These are phyloP conservation scores for Hanleya hanleyi DNA, from an alignment of 2,888 invertebrate species.

Conservation along the genomic window DNA sequence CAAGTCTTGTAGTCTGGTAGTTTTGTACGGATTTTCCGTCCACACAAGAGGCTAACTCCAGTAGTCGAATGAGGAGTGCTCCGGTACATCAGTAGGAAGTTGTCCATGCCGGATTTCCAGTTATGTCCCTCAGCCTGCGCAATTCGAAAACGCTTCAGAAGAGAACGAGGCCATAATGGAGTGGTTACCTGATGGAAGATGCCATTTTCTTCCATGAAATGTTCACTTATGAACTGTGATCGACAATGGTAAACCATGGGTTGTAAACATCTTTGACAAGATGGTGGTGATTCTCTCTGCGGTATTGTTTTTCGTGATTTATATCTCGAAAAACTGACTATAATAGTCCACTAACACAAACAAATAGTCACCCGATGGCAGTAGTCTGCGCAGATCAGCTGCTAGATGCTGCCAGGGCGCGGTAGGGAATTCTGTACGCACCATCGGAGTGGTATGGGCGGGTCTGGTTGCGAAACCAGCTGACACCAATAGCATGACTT, in stretches of 20 bases:
- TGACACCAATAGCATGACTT: slow-evolving; percentile 11
- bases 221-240: slow-evolving; percentile 19
- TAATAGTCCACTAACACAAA: slow-evolving; percentile 31
- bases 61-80: slow-evolving; percentile 31
- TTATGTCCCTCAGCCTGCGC: slow-evolving; percentile 22
- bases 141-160: slow-evolving; percentile 24
- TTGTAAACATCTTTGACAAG: slow-evolving; percentile 15
- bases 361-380: slow-evolving; percentile 19
- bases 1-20: slow-evolving; percentile 5
- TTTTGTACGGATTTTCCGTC: slow-evolving; percentile 26
- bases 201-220: slow-evolving; percentile 8
- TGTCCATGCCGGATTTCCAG: slow-evolving; percentile 17
- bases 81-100: slow-evolving; percentile 22
- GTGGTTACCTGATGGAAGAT: slow-evolving; percentile 8
- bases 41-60: slow-evolving; percentile 27
- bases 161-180: slow-evolving; percentile 23
- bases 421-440: slow-evolving; percentile 18
- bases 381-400: slow-evolving; percentile 26
- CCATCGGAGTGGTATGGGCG: slow-evolving; percentile 25
- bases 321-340: slow-evolving; percentile 18
- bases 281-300: slow-evolving; percentile 15
- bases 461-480: background rate
- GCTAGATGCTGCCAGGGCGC: slow-evolving; percentile 28
- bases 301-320: slow-evolving; percentile 14
- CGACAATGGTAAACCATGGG: slow-evolving; percentile 19